Percentiles rank a stretch among this genome's conserved stretches.
phyloP scores from a whole-genome alignment of 2,113 vertebrate species.

The Oplegnathus fasciatus region DNA sequence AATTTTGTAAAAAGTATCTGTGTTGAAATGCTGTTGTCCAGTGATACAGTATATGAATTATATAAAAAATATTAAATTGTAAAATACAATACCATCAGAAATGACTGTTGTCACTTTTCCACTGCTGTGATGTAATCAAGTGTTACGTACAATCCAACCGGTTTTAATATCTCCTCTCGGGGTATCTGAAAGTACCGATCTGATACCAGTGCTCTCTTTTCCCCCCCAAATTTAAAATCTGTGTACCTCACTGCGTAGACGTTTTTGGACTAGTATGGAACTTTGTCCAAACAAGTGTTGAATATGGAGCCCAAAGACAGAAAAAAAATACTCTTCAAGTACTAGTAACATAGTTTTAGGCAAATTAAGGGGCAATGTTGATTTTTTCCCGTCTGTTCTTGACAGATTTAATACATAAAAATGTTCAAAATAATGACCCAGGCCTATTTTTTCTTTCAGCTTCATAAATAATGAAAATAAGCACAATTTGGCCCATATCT shows the following conservation, averaged over 20 bases:
- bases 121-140: not conserved
- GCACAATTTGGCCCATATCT: not conserved
- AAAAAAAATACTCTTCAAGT: not conserved
- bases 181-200: not conserved
- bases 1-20: slow-evolving; percentile 39
- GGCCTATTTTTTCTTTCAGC: not conserved
- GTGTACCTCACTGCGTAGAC: too few species aligned
- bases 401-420: not conserved
- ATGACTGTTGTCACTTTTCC: slow-evolving; percentile 1
- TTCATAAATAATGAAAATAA: not conserved
- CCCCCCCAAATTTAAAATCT: not conserved
- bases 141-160: not conserved
- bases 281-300: not conserved
- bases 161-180: not conserved
- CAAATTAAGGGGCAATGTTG: not conserved
- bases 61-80: slow-evolving; percentile 49
- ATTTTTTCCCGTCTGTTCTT: not conserved
- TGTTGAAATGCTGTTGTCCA: slow-evolving; percentile 28
- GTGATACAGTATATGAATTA: slow-evolving; percentile 18
- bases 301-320: not conserved
- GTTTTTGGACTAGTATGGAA: not conserved
- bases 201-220: not conserved
- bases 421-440: not conserved
- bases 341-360: not conserved
- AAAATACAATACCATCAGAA: slow-evolving; percentile 16